Evolutionary conservation across 1,140 invertebrate species (phyloP).

Genomic region (Drosophila kohkoa): DNA sequence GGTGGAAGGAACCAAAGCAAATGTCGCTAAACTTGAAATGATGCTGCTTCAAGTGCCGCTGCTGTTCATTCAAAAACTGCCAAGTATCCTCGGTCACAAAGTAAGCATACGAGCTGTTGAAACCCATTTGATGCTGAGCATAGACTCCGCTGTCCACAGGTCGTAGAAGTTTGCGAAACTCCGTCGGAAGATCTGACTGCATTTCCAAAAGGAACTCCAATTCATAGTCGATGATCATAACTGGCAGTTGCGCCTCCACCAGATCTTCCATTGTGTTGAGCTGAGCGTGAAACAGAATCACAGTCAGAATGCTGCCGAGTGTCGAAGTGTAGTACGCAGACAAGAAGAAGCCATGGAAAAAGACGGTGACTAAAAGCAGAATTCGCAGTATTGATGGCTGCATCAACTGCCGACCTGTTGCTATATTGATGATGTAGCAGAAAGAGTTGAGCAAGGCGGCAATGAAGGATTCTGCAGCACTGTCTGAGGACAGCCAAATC

Average conservation of each 20-base stretch:
- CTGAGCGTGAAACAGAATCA: conserved; percentile 72
- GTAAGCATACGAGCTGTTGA: conserved; percentile 73
- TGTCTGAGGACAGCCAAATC: conserved; percentile 16
- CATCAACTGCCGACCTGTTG: conserved; percentile 51
- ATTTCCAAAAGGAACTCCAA: conserved; percentile 63
- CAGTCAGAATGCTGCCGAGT: conserved; percentile 73
- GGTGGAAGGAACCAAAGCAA: conserved; percentile 71
- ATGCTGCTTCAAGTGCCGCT: conserved; percentile 60
- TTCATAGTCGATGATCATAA: conserved; percentile 80
- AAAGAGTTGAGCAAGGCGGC: conserved; percentile 45
- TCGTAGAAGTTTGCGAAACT: conserved; percentile 52
- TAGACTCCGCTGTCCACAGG: conserved; percentile 67
- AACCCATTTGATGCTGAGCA: conserved; percentile 49
- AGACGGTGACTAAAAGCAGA: conserved; percentile 55
- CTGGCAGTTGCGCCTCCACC: conserved; percentile 60
- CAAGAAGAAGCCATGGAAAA: conserved; percentile 75
- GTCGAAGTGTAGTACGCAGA: conserved; percentile 73
- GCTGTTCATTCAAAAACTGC: conserved; percentile 72
- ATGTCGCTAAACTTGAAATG: conserved; percentile 70
- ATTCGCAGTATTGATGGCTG: conserved; percentile 53
- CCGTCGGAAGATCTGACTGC: conserved; percentile 46
- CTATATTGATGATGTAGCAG: conserved; percentile 72
- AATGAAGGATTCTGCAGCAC: background rate
- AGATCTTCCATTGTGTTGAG: conserved; percentile 75
- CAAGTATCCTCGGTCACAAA: conserved; percentile 72